Base-by-base conservation (phyloP, 2,888 invertebrate genomes). In the Zygogramma bicolorata region DNA sequence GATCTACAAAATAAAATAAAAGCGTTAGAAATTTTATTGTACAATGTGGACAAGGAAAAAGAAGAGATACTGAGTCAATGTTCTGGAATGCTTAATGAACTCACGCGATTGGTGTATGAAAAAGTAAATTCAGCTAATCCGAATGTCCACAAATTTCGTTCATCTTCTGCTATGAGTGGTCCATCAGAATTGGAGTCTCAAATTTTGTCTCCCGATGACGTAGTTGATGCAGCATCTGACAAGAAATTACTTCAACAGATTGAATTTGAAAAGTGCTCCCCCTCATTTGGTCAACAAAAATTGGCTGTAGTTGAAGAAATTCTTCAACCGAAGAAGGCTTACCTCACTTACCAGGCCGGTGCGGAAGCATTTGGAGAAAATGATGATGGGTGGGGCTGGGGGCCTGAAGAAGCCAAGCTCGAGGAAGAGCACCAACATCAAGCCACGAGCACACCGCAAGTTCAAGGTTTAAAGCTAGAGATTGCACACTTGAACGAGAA, bases 331-430 rank as follows among this genome's bases (percentile, higher is more conserved):
- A 82, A 83, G 73, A 75, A 80, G 18, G 84, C 86, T 1, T 86
- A 86, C 73, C 72, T 86, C 29, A 86, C 85, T 73, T 84, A 83
- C 71, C 79, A 81, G 53, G 78, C 79, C n/a, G 82, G 72, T 29
- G 79, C 15, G 8, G 79, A 77, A 73, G 79, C 81, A 10, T 82
- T 83, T 63, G 83, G 81, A 29, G 86, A 88, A 42, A 88, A 89
- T 67, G 90, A 90, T 65, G 91, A 91, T 70, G 90, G 89, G 60
- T 92, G 92, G 92, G 90, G 89, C n/a, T 91, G 89, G 88, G 89
- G 88, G 15, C 84, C 88, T 0, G 90, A 90, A 29, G 90, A 90
- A 78, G 88, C 87, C 0, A 87, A 86, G 72, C 78, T 88, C 15
- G 89, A 88, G 71, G 89, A 88, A 42, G 87, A 88, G 71, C 88